Evolutionary conservation across 2,888 invertebrate genomes (phyloP).

Genomic region (Chloromyia formosa): DNA sequence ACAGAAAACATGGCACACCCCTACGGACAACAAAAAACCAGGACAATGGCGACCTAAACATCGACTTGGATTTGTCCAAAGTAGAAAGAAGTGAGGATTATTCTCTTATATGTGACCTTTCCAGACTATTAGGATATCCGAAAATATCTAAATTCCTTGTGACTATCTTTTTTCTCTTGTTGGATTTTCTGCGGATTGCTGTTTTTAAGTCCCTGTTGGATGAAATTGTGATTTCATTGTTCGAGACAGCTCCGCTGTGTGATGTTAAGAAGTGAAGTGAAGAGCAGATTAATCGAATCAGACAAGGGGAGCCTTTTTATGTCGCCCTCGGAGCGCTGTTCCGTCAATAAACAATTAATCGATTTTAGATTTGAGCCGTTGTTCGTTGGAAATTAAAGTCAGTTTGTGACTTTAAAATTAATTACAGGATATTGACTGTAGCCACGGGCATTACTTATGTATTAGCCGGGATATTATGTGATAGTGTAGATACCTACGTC

Average conservation of each 20-base stretch:
- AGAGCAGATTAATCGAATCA: constrained; percentile 8
- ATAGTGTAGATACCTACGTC: too few species aligned
- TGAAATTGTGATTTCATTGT: neutral
- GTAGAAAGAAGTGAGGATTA: constrained; percentile 3
- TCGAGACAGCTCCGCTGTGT: neutral
- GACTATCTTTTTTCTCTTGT: neutral
- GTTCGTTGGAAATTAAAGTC: neutral
- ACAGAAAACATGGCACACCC: neutral
- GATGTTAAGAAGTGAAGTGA: neutral
- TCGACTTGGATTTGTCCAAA: neutral
- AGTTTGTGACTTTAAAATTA: neutral
- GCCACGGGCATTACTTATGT: neutral
- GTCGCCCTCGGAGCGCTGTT: neutral
- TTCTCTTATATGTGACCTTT: constrained; percentile 23
- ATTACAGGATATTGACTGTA: neutral
- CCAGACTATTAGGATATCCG: constrained; percentile 30
- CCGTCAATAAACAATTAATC: neutral
- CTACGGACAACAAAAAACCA: neutral
- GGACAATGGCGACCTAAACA: constrained; percentile 11
- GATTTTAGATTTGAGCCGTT: neutral
- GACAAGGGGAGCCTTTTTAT: neutral
- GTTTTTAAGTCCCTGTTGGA: neutral
- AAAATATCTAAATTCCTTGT: constrained; percentile 1
- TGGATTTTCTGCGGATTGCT: neutral
- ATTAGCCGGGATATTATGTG: neutral